Base-by-base conservation (phyloP, 2,888 invertebrate species). In the Tromatobia lineatoria region DNA sequence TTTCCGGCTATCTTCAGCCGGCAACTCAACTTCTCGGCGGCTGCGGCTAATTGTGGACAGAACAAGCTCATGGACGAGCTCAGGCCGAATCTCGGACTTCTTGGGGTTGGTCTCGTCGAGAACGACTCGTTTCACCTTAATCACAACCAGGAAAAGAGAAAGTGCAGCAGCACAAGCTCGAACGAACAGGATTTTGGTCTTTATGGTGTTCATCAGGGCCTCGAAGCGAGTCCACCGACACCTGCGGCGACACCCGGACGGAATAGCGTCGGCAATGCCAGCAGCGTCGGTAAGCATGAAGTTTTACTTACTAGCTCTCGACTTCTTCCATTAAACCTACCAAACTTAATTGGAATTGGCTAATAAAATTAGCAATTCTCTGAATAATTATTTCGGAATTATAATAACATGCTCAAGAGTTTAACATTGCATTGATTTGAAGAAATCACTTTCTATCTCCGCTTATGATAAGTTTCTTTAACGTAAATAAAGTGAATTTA, bases 1-100 rank as follows among this genome's bases (percentile, higher is more conserved):
- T 98, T 98, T 94, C 98, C 98, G 90, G 98, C 98, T 85, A 98
- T 98, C 93, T 98, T 98, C 94, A 97, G 97, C 95, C 95, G 98
- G 87, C 98, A 98, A 94, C 95, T 98, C 89, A 98, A 98, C 94
- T 98, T 98, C 94, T 96, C 96, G 70, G 95, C 96, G 90, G 93
- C 92, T 1, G 91, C 96, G 77, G 92, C 91, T 8, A 93, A 92
- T 59, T 96, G 96, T 91, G 96, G 96, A 38, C 96, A 97, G 91
- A 96, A 96, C 89, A 97, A 97, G 93, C 96, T 97, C 93, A 98
- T 98, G 98, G 98, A 98, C 93, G 98, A 98, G 92, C 94, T 98
- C 88, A 94, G 98, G 93, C 98, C 98, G 71, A 97, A 97, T 94
- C 94, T 98, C 59, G 97, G 97, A 13, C 94, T 97, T 85, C 94